These are phyloP conservation scores for Lophotis ruficrista DNA, from an alignment of 2,113 vertebrate genomes.

Conservation along the genomic window DNA sequence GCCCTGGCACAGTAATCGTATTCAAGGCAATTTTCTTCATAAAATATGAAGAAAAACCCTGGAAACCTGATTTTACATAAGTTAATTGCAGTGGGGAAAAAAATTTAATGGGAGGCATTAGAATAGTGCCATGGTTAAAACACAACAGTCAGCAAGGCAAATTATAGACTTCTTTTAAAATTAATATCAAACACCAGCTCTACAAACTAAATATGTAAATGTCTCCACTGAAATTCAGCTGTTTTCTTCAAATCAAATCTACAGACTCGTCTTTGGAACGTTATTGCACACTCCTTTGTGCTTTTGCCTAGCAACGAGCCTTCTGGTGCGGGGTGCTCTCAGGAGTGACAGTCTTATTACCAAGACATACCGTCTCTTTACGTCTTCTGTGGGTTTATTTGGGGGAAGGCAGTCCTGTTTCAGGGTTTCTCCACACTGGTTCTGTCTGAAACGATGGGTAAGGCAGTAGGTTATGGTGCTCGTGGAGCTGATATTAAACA, in stretches of 20 bases:
- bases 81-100: background rate
- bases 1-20: rapidly evolving
- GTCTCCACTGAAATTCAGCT: background rate
- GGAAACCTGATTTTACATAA: background rate
- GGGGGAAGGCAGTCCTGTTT: background rate
- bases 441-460: background rate
- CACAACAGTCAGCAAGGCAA: background rate
- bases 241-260: constrained; percentile 10
- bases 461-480: background rate
- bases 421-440: background rate
- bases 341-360: background rate
- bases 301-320: constrained; percentile 59
- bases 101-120: background rate
- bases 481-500: background rate
- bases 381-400: background rate
- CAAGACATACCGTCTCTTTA: background rate
- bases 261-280: background rate
- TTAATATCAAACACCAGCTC: background rate
- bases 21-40: background rate
- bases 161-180: background rate
- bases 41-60: background rate
- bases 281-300: background rate
- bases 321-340: background rate
- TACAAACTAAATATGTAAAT: background rate
- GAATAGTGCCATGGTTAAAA: background rate